phyloP scores from a whole-genome alignment of 2,113 vertebrate genomes.

The Pipra filicauda region DNA sequence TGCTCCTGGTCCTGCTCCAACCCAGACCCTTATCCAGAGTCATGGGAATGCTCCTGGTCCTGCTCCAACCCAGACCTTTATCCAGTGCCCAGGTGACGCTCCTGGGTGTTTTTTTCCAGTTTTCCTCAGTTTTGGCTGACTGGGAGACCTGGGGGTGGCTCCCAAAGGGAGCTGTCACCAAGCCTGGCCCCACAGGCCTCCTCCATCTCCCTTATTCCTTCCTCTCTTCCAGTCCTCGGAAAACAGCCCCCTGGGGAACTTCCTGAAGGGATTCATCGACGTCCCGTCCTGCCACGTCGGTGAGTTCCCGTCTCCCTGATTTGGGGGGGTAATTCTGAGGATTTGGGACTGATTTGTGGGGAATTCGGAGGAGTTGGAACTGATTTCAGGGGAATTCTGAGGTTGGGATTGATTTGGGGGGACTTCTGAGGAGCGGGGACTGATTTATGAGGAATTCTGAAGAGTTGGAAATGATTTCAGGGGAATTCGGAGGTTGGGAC shows the following conservation, averaged over 20 bases:
- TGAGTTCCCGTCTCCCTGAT: slow-evolving; percentile 64
- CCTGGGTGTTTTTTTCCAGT: not conserved
- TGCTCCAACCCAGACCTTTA: not conserved
- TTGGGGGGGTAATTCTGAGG: not conserved
- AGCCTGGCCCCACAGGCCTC: fast-evolving
- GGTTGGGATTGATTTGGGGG: no score
- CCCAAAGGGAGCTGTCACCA: fast-evolving
- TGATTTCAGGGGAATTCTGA: not conserved
- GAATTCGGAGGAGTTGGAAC: not conserved
- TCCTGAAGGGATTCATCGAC: slow-evolving; percentile 92
- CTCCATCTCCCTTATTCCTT: not conserved
- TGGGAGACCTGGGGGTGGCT: not conserved
- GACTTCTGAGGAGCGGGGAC: not conserved
- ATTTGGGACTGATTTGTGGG: not conserved
- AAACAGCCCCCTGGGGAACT: slow-evolving; percentile 95
- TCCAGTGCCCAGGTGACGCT: not conserved
- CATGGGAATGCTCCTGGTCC: not conserved
- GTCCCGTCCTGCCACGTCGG: slow-evolving; percentile 96
- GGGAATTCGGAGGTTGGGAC: no score
- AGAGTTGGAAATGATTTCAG: not conserved
- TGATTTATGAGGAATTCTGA: not conserved
- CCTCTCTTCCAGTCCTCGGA: slow-evolving; percentile 80
- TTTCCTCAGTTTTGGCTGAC: not conserved
- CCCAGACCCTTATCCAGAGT: not conserved
- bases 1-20: not conserved